Percentiles rank a stretch among this genome's conserved stretches.
These are phyloP conservation scores for Aurelia aurita complex sp. Pacific DNA, from an alignment of 30 jellyfish, hydroid and myxozoan genomes.

Conservation along the genomic window DNA sequence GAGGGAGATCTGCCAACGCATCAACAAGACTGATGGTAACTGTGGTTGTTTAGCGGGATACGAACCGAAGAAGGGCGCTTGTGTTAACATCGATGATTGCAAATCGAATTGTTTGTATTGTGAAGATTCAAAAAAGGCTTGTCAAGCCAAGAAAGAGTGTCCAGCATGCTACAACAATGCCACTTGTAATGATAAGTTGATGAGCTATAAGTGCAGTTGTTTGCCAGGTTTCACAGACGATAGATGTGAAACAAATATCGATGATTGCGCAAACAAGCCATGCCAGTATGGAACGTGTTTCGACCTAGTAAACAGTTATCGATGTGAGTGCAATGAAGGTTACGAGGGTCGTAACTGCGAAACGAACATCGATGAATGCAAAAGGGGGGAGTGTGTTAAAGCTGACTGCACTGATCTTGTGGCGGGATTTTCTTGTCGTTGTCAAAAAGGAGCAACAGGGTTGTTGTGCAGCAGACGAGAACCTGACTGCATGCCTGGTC, in stretches of 20 bases:
- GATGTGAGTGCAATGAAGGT: slow-evolving; percentile 74
- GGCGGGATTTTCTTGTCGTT: slow-evolving; percentile 33
- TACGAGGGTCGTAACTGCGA: slow-evolving; percentile 75
- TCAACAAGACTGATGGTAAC: slow-evolving; percentile 55
- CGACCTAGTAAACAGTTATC: slow-evolving; percentile 65
- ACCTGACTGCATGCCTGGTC: slow-evolving; percentile 9
- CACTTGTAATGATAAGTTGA: slow-evolving; percentile 65
- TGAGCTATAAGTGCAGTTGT: slow-evolving; percentile 77
- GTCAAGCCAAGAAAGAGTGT: slow-evolving; percentile 20
- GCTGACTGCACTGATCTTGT: slow-evolving; percentile 50
- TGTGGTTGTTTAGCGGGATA: slow-evolving; percentile 80
- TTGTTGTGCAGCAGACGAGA: slow-evolving; percentile 41
- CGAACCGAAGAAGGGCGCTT: slow-evolving; percentile 43
- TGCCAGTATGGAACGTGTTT: slow-evolving; percentile 82
- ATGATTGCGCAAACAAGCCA: slow-evolving; percentile 72
- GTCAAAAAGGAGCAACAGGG: slow-evolving; percentile 25
- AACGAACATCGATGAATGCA: slow-evolving; percentile 52
- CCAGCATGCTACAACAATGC: slow-evolving; percentile 81
- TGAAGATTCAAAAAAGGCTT: slow-evolving; percentile 46
- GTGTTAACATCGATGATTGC: slow-evolving; percentile 82
- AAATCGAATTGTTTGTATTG: slow-evolving; percentile 56
- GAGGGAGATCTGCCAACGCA: slow-evolving; percentile 68
- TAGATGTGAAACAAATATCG: slow-evolving; percentile 63
- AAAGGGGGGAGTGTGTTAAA: slow-evolving; percentile 36
- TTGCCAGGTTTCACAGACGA: slow-evolving; percentile 67